Evolutionary conservation across 2,888 invertebrate genomes (phyloP).

Genomic region (Zhuqinia jingwanae): DNA sequence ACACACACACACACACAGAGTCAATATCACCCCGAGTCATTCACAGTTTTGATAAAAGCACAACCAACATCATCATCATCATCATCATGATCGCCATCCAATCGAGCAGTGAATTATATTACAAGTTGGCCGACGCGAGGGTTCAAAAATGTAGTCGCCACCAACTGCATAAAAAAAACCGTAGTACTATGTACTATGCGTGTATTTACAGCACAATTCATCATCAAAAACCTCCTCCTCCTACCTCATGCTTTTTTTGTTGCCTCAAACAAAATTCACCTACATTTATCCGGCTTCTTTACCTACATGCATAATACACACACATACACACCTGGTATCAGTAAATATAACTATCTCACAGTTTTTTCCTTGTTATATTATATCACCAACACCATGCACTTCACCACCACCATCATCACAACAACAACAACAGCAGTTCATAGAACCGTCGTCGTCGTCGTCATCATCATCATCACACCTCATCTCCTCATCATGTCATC

Average conservation of each 20-base stretch:
- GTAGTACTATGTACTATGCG: not conserved
- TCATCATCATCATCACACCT: slow-evolving; percentile 57
- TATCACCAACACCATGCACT: not conserved
- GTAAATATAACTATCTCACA: not conserved
- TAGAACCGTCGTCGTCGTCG: not conserved
- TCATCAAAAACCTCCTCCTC: not conserved
- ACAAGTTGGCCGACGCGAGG: slow-evolving; percentile 32
- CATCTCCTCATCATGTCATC: slow-evolving; percentile 60
- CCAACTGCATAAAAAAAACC: not conserved
- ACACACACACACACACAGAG: not conserved
- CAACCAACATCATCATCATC: slow-evolving; percentile 8
- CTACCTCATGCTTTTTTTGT: not conserved
- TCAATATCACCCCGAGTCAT: slow-evolving; percentile 55
- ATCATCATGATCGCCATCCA: slow-evolving; percentile 12
- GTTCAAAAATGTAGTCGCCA: slow-evolving; percentile 33
- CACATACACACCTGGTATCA: not conserved
- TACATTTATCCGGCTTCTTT: slow-evolving; percentile 67
- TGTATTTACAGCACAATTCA: slow-evolving; percentile 3
- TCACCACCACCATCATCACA: slow-evolving; percentile 51
- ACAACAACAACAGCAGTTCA: not conserved
- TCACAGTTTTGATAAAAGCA: slow-evolving; percentile 53
- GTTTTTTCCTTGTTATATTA: too few relatives aligned
- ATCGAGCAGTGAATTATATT: slow-evolving; percentile 42
- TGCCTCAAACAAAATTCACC: slow-evolving; percentile 60
- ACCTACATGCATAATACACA: not conserved